A percentile compares a stretch with the other conserved stretches of the same genome.
These are phyloP conservation scores for Heliconius melpomene DNA, from an alignment of 1,140 invertebrate genomes.

Conservation along the genomic window DNA sequence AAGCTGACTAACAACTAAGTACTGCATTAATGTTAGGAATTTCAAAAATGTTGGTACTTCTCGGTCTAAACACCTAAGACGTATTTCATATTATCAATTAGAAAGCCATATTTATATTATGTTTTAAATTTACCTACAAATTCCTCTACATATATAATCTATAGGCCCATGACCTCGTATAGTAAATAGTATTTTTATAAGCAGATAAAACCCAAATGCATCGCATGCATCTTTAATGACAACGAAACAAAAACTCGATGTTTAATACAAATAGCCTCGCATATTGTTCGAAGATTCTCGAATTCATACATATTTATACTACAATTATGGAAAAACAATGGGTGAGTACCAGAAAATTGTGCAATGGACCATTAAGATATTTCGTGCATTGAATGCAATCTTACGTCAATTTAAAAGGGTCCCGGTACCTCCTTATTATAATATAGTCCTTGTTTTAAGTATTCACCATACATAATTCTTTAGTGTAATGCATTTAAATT, in stretches of 20 bases:
- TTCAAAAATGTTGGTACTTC: too few relatives aligned
- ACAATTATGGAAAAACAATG: slow-evolving; percentile 70
- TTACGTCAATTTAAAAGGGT: slow-evolving; percentile 11
- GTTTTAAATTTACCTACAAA: background rate
- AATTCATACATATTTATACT: slow-evolving; percentile 68
- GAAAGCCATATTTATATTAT: background rate
- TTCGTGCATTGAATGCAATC: slow-evolving; percentile 26
- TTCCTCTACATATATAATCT: background rate
- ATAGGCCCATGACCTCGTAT: slow-evolving; percentile 24
- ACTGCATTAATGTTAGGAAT: too few relatives aligned
- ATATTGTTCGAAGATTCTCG: slow-evolving; percentile 50
- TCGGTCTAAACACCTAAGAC: too few relatives aligned
- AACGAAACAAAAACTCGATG: slow-evolving; percentile 61
- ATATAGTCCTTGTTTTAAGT: background rate
- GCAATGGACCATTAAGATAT: slow-evolving; percentile 47
- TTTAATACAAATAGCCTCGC: slow-evolving; percentile 58
- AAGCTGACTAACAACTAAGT: too few relatives aligned
- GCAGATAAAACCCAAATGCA: slow-evolving; percentile 46
- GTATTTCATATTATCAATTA: background rate
- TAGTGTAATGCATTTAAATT: slow-evolving; percentile 1
- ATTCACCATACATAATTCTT: background rate
- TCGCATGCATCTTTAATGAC: slow-evolving; percentile 68
- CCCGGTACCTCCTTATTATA: background rate
- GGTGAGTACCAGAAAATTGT: slow-evolving; percentile 60
- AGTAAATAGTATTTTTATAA: slow-evolving; percentile 22